Percentiles rank a stretch among this genome's conserved stretches.
These are phyloP conservation scores for Rhabditoides inermis DNA, from an alignment of 2,888 invertebrate genomes.

Conservation along the genomic window DNA sequence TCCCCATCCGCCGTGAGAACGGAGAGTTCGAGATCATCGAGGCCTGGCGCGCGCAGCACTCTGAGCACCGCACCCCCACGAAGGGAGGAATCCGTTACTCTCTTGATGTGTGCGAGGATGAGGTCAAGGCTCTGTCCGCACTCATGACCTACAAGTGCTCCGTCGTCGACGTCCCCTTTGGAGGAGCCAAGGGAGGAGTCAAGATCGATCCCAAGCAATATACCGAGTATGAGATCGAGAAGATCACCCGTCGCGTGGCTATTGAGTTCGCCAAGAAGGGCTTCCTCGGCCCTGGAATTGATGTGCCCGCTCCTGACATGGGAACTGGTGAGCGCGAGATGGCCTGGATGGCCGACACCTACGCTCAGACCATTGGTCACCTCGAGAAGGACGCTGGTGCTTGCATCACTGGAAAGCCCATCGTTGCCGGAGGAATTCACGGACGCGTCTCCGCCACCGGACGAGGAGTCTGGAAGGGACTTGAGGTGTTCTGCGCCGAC, in stretches of 20 bases:
- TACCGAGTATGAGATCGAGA: constrained; percentile 84
- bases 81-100: constrained; percentile 84
- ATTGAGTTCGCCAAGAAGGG: constrained; percentile 90
- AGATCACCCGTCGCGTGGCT: constrained; percentile 85
- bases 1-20: constrained; percentile 88
- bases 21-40: constrained; percentile 95
- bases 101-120: constrained; percentile 58
- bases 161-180: constrained; percentile 95
- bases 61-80: constrained; percentile 88
- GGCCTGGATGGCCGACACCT: constrained; percentile 97
- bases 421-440: constrained; percentile 90
- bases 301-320: constrained; percentile 99
- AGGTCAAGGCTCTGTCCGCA: constrained; percentile 84
- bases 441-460: constrained; percentile 95
- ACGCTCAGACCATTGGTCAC: constrained; percentile 76
- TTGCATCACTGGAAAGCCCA: constrained; percentile 93
- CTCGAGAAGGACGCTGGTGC: constrained; percentile 75
- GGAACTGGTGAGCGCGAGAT: constrained; percentile 93
- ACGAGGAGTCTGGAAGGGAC: constrained; percentile 63
- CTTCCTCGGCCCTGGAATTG: constrained; percentile 70
- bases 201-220: constrained; percentile 87
- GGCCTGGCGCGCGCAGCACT: constrained; percentile 94
- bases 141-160: constrained; percentile 99
- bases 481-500: constrained; percentile 66
- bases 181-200: constrained; percentile 78